A percentile compares a stretch with the other conserved stretches of the same genome.
Conservation (phyloP, 2,113 vertebrate genomes). For the Stigmatopora nigra region DNA sequence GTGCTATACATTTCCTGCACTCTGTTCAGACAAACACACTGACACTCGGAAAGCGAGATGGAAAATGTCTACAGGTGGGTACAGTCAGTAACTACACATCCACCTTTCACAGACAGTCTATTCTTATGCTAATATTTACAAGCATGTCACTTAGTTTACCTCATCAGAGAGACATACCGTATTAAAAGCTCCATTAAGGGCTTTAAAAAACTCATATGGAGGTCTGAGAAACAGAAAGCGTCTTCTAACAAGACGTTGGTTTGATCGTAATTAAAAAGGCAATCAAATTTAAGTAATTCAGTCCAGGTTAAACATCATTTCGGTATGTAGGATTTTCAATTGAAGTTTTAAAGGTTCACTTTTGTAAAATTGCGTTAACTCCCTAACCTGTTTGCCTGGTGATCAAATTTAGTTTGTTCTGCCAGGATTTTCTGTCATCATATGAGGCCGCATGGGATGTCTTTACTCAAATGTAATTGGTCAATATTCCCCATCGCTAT, state of each 20-base stretch:
- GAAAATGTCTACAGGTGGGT: slow-evolving; percentile 30
- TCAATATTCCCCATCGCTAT: too few relatives aligned
- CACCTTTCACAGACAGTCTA: slow-evolving; percentile 19
- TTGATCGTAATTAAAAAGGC: neutral
- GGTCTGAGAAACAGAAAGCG: neutral
- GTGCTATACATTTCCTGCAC: slow-evolving; percentile 7
- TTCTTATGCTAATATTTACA: slow-evolving; percentile 54
- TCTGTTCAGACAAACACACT: slow-evolving; percentile 6
- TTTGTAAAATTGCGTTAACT: too few relatives aligned
- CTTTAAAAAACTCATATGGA: slow-evolving; percentile 35
- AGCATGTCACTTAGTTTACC: slow-evolving; percentile 39
- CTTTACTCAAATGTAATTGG: too few relatives aligned
- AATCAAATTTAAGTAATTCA: too few relatives aligned
- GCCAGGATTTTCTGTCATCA: too few relatives aligned
- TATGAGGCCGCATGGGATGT: too few relatives aligned
- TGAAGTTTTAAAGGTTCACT: too few relatives aligned
- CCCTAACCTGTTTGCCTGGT: too few relatives aligned
- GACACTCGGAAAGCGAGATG: slow-evolving; percentile 18
- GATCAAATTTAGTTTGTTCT: too few relatives aligned
- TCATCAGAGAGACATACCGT: slow-evolving; percentile 30
- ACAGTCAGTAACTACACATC: slow-evolving; percentile 22
- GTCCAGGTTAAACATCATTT: too few relatives aligned
- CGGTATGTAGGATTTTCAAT: too few relatives aligned
- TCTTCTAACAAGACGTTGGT: neutral
- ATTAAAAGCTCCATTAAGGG: slow-evolving; percentile 52